Conservation (phyloP, 2,888 invertebrate species). For the Aporophyla lueneburgensis region DNA sequence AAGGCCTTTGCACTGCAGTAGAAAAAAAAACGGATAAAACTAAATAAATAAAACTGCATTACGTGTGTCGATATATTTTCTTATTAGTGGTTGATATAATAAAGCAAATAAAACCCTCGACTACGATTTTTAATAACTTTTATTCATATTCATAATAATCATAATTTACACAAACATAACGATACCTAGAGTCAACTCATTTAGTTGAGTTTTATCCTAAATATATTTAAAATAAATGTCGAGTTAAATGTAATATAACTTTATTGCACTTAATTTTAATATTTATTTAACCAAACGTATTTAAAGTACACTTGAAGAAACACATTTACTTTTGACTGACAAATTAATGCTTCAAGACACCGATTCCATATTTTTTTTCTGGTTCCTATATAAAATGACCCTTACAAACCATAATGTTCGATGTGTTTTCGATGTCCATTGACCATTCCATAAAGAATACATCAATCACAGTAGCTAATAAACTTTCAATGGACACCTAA, state of each 20-base stretch:
- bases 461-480: conserved; percentile 3
- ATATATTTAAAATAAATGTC: conserved; percentile 67
- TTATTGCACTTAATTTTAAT: conserved; percentile 67
- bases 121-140: conserved; percentile 87
- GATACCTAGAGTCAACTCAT: conserved; percentile 84
- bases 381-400: background rate
- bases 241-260: conserved; percentile 62
- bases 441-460: conserved; percentile 12
- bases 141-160: conserved; percentile 85
- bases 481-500: background rate
- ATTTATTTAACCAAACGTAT: conserved; percentile 53
- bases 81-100: background rate
- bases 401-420: background rate
- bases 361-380: conserved; percentile 14
- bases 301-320: conserved; percentile 46
- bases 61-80: background rate
- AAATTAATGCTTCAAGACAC: conserved; percentile 21
- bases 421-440: conserved; percentile 14
- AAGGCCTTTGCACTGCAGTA: too few relatives aligned
- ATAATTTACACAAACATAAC: conserved; percentile 90
- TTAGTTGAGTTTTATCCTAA: conserved; percentile 70
- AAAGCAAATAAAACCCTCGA: conserved; percentile 46
- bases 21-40: too few relatives aligned
- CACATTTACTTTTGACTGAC: conserved; percentile 34
- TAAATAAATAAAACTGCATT: background rate